Percentiles rank a stretch among this genome's conserved stretches.
Evolutionary conservation across 2,113 vertebrate genomes (phyloP).

Genomic region (Gambusia affinis): DNA sequence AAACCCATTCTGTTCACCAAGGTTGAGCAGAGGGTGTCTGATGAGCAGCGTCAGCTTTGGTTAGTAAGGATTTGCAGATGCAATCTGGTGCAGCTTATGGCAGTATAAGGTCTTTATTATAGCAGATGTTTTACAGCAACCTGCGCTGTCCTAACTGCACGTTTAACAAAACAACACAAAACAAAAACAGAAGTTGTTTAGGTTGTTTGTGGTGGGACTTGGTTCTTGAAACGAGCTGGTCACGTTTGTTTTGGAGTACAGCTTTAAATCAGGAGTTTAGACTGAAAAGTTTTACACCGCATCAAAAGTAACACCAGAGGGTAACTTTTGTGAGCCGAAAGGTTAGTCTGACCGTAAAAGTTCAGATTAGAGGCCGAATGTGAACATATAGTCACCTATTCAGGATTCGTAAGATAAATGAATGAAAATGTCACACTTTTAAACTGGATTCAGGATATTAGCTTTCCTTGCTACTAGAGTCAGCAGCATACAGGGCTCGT

Average conservation of each 20-base stretch:
- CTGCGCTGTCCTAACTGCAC: too few relatives aligned
- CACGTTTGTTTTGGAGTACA: neutral
- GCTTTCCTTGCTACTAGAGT: neutral
- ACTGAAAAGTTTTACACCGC: neutral
- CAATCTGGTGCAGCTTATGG: slow-evolving; percentile 27
- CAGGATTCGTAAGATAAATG: neutral
- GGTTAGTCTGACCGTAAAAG: rapidly evolving
- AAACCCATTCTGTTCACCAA: neutral
- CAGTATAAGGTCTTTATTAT: neutral
- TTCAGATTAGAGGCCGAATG: rapidly evolving
- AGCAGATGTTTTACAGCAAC: neutral
- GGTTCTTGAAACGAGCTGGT: neutral
- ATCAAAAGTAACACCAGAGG: neutral
- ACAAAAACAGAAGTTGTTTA: too few relatives aligned
- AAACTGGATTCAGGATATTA: neutral
- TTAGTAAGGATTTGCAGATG: slow-evolving; percentile 19
- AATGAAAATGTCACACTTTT: neutral
- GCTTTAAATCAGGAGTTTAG: neutral
- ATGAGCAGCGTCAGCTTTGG: slow-evolving; percentile 7
- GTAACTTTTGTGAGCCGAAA: slow-evolving; percentile 2
- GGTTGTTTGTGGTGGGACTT: neutral
- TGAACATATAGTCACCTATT: rapidly evolving
- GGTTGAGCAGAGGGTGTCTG: neutral
- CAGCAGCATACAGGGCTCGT: neutral
- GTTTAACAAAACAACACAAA: too few relatives aligned